phyloP scores from a whole-genome alignment of 2,888 invertebrate genomes.

The Elmis aenea region DNA sequence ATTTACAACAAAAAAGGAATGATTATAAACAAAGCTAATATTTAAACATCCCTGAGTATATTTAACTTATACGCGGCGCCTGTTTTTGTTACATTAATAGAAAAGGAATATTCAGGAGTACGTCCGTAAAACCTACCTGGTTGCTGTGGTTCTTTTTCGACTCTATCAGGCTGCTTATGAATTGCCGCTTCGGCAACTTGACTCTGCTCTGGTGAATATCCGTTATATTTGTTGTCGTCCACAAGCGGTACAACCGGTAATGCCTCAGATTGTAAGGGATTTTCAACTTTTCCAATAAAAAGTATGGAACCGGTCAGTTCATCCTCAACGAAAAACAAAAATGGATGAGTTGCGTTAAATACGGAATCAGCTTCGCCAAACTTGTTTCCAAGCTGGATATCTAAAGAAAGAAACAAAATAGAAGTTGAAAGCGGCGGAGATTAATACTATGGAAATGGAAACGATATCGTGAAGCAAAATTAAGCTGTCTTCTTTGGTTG shows the following conservation, averaged over 20 bases:
- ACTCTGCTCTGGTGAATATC: too few species aligned
- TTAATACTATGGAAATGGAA: too few species aligned
- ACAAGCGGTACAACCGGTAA: constrained; percentile 23
- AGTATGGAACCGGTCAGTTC: constrained; percentile 66
- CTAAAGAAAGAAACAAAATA: constrained; percentile 42
- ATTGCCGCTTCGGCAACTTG: too few species aligned
- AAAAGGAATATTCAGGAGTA: too few species aligned
- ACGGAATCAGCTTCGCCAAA: constrained; percentile 58
- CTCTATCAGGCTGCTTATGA: too few species aligned
- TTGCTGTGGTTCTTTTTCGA: constrained; percentile 1
- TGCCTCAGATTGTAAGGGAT: constrained; percentile 51
- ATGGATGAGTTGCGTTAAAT: constrained; percentile 69
- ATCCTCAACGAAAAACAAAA: constrained; percentile 76
- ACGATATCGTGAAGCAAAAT: too few species aligned
- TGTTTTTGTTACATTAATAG: too few species aligned
- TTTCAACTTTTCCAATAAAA: constrained; percentile 67
- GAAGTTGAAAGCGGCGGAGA: neutral
- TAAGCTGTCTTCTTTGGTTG: too few species aligned
- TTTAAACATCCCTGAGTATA: too few species aligned
- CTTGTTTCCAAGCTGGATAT: constrained; percentile 65
- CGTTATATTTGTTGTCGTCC: constrained; percentile 4
- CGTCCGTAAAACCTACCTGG: neutral
- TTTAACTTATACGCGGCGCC: too few species aligned
- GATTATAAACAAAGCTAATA: too few species aligned
- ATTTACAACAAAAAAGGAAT: too few species aligned